Base-by-base conservation (phyloP, 2,113 vertebrate genomes). In the Triplophysa tibetana region DNA sequence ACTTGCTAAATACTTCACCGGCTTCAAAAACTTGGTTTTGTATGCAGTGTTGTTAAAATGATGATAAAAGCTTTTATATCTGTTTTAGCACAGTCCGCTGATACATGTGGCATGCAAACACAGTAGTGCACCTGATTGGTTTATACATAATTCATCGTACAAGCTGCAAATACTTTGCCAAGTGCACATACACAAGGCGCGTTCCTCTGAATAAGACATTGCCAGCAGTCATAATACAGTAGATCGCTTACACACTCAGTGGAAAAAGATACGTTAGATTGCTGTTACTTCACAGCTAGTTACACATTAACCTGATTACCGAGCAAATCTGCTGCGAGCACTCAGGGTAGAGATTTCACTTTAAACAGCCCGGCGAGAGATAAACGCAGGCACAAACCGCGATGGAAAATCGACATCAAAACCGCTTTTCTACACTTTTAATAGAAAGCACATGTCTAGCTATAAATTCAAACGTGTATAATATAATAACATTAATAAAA, bases 251-350 rank as follows among this genome's bases (percentile, higher is more conserved):
- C 78, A 69, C 17, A 77, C 68, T 66, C 19, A 62, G 81, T 5
- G 85, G 67, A 88, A 89, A 79, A 24, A 79, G 86, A 88, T 81
- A 80, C 82, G 78, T 48, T 67, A 79, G 73, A 29, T 67, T 68
- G 68, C 43, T 23, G 78, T 48, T 45, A 68, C 67, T 67, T 73
- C 67, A 67, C 82, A 63, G 74, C 70, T 81, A 78, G 75, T 45
- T 77, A 76, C 78, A 89, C 83, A 85, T 89, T 89, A 85, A 87
- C 77, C 84, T 82, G 80, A 89, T 87, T 84, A 78, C 41, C 60
- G 52, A 58, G 74, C 87, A 88, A 89, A 88, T 83, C 84, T 81
- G 67, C 84, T 84, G 81, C 70, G 79, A 74, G 69, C 76, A 82
- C 80, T 38, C 50, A 1, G 13, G 84, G 82, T 77, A 19, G 9